A percentile compares a stretch with the other conserved stretches of the same genome.
Evolutionary conservation across 1,140 invertebrate genomes (phyloP).

Genomic region (Rhizoglyphus robini): DNA sequence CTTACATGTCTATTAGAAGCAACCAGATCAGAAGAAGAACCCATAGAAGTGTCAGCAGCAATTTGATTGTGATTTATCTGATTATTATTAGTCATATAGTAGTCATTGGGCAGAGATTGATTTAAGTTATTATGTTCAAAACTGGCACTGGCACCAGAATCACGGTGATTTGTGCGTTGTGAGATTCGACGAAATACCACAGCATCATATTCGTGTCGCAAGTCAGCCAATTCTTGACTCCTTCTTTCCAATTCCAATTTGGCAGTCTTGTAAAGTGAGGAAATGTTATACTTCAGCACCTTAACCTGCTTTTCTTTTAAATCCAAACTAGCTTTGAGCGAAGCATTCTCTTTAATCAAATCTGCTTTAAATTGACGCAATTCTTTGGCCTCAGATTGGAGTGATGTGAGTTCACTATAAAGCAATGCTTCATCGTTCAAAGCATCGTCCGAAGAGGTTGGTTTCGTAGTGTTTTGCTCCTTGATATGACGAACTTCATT

Average conservation of each 20-base stretch:
- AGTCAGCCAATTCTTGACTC: slow-evolving; percentile 3
- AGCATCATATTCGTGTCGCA: slow-evolving; percentile 16
- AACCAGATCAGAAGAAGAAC: too few species aligned
- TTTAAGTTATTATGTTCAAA: too few species aligned
- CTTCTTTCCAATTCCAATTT: slow-evolving; percentile 20
- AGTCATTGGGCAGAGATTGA: too few species aligned
- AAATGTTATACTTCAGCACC: slow-evolving; percentile 22
- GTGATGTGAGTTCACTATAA: background rate
- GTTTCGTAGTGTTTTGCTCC: too few species aligned
- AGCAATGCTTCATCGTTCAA: background rate
- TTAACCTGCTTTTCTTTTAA: background rate
- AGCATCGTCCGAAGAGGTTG: background rate
- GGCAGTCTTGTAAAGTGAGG: slow-evolving; percentile 22
- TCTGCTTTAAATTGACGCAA: background rate
- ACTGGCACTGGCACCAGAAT: too few species aligned
- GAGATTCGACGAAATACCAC: too few species aligned
- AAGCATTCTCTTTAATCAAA: background rate
- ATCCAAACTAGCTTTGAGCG: background rate
- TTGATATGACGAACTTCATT: background rate
- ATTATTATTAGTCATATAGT: too few species aligned
- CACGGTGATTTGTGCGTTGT: too few species aligned
- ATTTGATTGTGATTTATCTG: too few species aligned
- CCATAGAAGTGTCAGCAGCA: too few species aligned
- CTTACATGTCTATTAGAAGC: too few species aligned
- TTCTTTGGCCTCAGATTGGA: background rate